Evolutionary conservation across 2,888 invertebrate species (phyloP).

Genomic region (Actias luna): DNA sequence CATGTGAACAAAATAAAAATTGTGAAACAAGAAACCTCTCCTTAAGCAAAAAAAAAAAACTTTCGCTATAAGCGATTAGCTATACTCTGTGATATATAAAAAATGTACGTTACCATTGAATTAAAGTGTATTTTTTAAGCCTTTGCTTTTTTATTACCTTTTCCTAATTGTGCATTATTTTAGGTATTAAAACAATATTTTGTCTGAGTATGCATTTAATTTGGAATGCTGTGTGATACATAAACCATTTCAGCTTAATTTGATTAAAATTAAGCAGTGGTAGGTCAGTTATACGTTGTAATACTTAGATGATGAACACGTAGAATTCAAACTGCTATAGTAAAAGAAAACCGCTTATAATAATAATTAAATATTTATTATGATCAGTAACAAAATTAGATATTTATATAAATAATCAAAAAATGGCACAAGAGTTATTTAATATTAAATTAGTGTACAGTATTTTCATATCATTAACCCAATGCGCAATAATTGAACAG

Average conservation of each 20-base stretch:
- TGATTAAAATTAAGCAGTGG: no score
- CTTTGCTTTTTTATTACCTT: background rate
- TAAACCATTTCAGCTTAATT: no score
- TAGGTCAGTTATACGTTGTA: no score
- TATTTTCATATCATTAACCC: background rate
- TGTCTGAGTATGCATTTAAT: background rate
- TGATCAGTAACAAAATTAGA: constrained; percentile 50
- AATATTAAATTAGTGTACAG: background rate
- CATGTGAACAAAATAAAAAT: background rate
- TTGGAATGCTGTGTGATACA: no score
- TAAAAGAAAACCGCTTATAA: background rate
- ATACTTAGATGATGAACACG: no score
- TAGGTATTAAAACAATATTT: background rate
- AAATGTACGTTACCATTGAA: background rate
- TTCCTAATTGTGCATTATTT: background rate
- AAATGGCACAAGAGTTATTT: constrained; percentile 47
- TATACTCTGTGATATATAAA: constrained; percentile 5
- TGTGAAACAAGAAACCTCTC: background rate
- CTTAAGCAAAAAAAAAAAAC: background rate
- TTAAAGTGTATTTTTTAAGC: background rate
- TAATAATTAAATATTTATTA: constrained; percentile 30
- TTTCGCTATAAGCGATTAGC: background rate
- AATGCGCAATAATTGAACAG: background rate
- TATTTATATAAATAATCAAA: constrained; percentile 31
- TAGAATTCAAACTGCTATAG: no score